These are phyloP conservation scores for Pelusios castaneus DNA, from an alignment of 2,113 vertebrate species.

Conservation along the genomic window DNA sequence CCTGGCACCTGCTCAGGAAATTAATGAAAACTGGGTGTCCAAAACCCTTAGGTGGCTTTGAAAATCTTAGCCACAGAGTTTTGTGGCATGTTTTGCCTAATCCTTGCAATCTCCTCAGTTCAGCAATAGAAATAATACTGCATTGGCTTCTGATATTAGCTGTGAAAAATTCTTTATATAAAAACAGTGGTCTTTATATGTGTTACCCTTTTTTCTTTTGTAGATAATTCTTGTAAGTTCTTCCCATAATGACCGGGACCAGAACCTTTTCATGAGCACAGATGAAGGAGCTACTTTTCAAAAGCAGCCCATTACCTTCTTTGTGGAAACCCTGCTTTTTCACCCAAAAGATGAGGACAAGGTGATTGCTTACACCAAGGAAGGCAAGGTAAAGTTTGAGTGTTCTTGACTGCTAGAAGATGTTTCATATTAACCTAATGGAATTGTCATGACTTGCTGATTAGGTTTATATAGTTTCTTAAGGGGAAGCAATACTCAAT, in stretches of 20 bases:
- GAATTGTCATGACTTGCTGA: not conserved
- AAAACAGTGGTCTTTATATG: not conserved
- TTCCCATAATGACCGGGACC: conserved; percentile 89
- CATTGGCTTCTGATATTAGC: not conserved
- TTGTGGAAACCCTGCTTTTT: conserved; percentile 89
- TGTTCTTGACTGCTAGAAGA: not conserved
- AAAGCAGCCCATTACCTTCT: conserved; percentile 87
- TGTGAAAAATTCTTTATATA: not conserved
- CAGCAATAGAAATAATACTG: not conserved
- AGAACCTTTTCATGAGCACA: conserved; percentile 92
- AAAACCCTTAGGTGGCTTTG: not conserved
- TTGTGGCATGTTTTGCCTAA: not conserved
- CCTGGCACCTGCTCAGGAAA: not conserved
- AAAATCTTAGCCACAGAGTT: not conserved
- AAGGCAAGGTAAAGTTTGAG: conserved; percentile 82
- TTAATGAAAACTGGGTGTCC: not conserved
- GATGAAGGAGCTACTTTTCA: conserved; percentile 96
- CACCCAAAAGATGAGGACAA: conserved; percentile 96
- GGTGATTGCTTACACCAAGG: conserved; percentile 91
- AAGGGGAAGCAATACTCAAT: fast-evolving
- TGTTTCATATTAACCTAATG: not conserved
- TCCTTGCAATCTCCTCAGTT: not conserved
- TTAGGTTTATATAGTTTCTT: not conserved
- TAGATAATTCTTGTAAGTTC: conserved; percentile 96
- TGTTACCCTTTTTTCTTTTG: conserved; percentile 35